Evolutionary conservation across 2,113 vertebrate genomes (phyloP).

Genomic region (Coptodon rendalli): DNA sequence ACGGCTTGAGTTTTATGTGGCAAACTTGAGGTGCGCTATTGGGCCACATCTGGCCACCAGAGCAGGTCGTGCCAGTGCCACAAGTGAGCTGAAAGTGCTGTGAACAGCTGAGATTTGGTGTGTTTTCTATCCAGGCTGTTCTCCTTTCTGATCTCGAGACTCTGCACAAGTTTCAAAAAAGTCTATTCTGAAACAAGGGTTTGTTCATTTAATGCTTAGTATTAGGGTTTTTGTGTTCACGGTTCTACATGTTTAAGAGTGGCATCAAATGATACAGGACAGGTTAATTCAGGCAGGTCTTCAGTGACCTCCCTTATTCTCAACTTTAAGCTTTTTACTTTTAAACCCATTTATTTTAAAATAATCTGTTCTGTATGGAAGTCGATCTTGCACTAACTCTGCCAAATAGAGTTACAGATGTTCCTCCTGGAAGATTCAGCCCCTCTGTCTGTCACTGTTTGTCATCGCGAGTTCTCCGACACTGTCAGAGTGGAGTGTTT

Average conservation of each 20-base stretch:
- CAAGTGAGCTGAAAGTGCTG: background rate
- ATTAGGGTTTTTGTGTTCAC: background rate
- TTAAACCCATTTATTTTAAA: background rate
- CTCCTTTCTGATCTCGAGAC: background rate
- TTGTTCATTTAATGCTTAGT: background rate
- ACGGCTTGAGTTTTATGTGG: background rate
- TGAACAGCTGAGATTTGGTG: background rate
- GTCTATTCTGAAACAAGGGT: background rate
- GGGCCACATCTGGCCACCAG: background rate
- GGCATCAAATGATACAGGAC: background rate
- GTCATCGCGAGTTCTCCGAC: background rate
- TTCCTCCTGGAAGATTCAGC: background rate
- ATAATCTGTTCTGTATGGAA: background rate
- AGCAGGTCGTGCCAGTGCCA: no score
- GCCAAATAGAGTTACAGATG: background rate
- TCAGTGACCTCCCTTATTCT: background rate
- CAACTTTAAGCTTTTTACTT: background rate
- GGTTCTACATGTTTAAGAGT: background rate
- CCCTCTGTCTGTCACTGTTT: background rate
- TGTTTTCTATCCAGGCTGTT: background rate
- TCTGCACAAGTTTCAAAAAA: background rate
- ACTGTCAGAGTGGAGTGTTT: background rate
- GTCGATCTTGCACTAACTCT: background rate
- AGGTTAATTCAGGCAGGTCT: background rate
- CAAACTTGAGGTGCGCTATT: background rate